Percentiles rank a stretch among this genome's conserved stretches.
Conservation (phyloP, 2,113 vertebrate genomes). For the Actenoides lindsayi region DNA sequence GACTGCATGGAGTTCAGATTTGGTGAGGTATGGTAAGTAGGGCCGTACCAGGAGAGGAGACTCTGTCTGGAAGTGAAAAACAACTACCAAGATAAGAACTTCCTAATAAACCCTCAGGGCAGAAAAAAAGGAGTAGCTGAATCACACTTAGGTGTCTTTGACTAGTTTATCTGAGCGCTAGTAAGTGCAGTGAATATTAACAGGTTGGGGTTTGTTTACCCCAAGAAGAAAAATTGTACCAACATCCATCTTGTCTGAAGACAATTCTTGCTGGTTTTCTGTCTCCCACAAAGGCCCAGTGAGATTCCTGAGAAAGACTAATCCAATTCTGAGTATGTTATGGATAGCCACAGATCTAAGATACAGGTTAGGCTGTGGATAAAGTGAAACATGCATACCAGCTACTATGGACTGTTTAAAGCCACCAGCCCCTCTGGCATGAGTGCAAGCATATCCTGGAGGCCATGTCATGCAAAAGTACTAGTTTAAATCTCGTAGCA, state of each 20-base stretch:
- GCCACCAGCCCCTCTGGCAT: not conserved
- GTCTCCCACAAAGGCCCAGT: not conserved
- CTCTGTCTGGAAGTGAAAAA: constrained; percentile 77
- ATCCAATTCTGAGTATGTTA: not conserved
- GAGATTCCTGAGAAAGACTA: not conserved
- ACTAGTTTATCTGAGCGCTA: not conserved
- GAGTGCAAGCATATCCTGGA: too few species aligned
- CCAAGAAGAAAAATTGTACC: not conserved
- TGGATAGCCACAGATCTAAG: not conserved
- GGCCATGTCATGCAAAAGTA: too few species aligned
- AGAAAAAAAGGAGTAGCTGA: not conserved
- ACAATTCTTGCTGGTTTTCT: not conserved
- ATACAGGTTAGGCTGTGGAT: not conserved
- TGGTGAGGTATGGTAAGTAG: constrained; percentile 78
- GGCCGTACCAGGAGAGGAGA: constrained; percentile 83
- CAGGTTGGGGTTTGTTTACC: not conserved
- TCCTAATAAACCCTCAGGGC: not conserved
- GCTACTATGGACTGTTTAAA: not conserved
- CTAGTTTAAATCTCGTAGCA: not conserved
- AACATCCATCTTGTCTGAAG: not conserved
- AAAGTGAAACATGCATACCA: not conserved
- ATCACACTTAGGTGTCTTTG: not conserved
- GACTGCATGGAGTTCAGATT: constrained; percentile 87
- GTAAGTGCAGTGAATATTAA: not conserved
- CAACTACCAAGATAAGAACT: not conserved